phyloP scores from a whole-genome alignment of 37 sponge, comb jelly and placozoan genomes.

The Haliclona indistincta region DNA sequence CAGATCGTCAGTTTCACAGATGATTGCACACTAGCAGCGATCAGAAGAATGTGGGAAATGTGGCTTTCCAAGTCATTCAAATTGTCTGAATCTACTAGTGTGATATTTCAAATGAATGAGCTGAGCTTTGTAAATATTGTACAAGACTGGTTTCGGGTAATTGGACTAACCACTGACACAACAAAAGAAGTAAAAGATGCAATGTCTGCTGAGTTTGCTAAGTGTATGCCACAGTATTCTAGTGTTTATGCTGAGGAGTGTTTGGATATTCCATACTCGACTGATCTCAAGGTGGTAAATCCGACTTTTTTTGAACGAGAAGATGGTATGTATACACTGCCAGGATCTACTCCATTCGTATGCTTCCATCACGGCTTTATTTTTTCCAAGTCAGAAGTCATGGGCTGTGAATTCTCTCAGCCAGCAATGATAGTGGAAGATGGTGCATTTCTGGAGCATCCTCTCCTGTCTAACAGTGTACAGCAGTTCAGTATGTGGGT shows the following conservation, averaged over 20 bases:
- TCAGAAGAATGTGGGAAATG: slow-evolving; percentile 29
- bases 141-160: not conserved
- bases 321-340: slow-evolving; percentile 28
- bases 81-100: too few relatives aligned
- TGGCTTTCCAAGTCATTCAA: not conserved
- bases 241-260: slow-evolving; percentile 20
- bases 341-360: slow-evolving; percentile 2
- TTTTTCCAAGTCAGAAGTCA: not conserved
- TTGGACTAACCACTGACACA: not conserved
- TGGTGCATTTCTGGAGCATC: not conserved
- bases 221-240: not conserved
- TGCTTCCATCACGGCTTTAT: slow-evolving; percentile 17
- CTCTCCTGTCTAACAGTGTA: slow-evolving; percentile 43
- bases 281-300: not conserved
- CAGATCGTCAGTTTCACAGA: slow-evolving; percentile 15
- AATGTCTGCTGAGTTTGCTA: not conserved
- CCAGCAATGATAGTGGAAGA: slow-evolving; percentile 10
- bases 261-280: not conserved
- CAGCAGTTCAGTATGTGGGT: slow-evolving; percentile 52
- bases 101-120: not conserved
- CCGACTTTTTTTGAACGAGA: slow-evolving; percentile 24
- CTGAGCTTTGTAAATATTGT: not conserved
- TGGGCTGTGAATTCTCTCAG: not conserved
- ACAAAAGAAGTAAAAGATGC: not conserved
- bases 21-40: not conserved